These are phyloP conservation scores for Cryptoblepharus egeriae DNA, from an alignment of 2,797 vertebrate species.

Conservation along the genomic window DNA sequence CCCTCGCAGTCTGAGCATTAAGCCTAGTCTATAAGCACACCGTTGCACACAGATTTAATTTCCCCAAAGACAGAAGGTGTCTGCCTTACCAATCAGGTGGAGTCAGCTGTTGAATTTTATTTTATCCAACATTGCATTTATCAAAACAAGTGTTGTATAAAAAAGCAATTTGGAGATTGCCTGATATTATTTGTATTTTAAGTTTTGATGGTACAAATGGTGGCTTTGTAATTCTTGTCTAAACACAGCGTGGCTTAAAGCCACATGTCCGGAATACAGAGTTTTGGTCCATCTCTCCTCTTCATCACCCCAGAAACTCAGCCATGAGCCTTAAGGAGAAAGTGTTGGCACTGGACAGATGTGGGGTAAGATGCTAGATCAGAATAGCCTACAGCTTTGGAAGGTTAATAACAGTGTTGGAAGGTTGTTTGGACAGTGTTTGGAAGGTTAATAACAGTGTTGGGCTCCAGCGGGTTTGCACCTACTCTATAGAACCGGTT, in stretches of 20 bases:
- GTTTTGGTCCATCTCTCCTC: not conserved
- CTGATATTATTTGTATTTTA: not conserved
- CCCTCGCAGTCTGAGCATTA: constrained; percentile 26
- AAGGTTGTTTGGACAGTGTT: no score
- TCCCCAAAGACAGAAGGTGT: constrained; percentile 36
- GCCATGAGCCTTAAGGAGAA: not conserved
- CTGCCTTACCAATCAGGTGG: constrained; percentile 40
- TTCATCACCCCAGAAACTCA: not conserved
- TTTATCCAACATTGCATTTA: constrained; percentile 23
- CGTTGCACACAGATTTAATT: constrained; percentile 36
- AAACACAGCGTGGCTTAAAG: not conserved
- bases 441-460: no score
- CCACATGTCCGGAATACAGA: not conserved
- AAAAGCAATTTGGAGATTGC: constrained; percentile 27
- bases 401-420: no score
- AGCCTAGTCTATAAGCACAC: constrained; percentile 11
- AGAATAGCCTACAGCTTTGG: no score
- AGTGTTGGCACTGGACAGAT: not conserved
- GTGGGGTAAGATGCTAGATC: not conserved
- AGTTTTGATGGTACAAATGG: not conserved
- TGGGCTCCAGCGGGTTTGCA: no score
- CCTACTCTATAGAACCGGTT: no score
- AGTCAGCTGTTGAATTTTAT: constrained; percentile 35
- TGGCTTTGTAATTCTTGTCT: not conserved
- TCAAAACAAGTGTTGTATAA: constrained; percentile 36